Base-by-base conservation (phyloP, 2,113 vertebrate species). In the Melanocharis versteri region DNA sequence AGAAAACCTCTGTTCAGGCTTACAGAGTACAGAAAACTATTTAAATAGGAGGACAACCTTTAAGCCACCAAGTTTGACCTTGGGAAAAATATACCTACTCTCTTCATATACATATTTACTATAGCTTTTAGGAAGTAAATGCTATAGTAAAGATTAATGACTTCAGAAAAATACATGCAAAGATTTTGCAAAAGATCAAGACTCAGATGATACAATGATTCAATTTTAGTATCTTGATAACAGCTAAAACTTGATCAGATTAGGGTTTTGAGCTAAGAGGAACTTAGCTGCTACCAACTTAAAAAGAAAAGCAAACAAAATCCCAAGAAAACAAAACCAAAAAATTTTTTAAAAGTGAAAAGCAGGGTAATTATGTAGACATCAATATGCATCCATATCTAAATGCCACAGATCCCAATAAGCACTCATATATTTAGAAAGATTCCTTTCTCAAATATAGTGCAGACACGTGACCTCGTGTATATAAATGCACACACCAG, bases 401-500 rank as follows among this genome's bases (percentile, higher is more conserved):
- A 58, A 87, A 54, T 57, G 13, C 13, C 4, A 6, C 17, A 82
- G 48, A 45, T 12, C 48, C 30, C 35, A 47, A 37, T 5, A 72
- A 40, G 17, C 11, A 45, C 27, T 69, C 15, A 37, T 14, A 11
- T 39, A 54, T 86, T 83, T 54, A 80, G 42, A 85, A 85, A 76
- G 13, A 45, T 39, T 57, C 31, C 20, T 61, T 65, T 83, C 57
- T 83, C 48, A 72, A 76, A 77, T 45, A 37, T 21, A 24, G 2
- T 18, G 45, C 9, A 76, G 7, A 31, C 28, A n/a, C 2, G 1
- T 66, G 26, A 78, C 27, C 40, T 71, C 0, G 0, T 24, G 24
- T 37, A 35, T 16, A 75, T 48, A 91, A 78, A 84, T 10, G 28
- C 15, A 50, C 10, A 45, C 8, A 14, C 10, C 11, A 65, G 45